A percentile compares a stretch with the other conserved stretches of the same genome.
Evolutionary conservation across 2,113 vertebrate genomes (phyloP).

Genomic region (Actenoides hombroni): DNA sequence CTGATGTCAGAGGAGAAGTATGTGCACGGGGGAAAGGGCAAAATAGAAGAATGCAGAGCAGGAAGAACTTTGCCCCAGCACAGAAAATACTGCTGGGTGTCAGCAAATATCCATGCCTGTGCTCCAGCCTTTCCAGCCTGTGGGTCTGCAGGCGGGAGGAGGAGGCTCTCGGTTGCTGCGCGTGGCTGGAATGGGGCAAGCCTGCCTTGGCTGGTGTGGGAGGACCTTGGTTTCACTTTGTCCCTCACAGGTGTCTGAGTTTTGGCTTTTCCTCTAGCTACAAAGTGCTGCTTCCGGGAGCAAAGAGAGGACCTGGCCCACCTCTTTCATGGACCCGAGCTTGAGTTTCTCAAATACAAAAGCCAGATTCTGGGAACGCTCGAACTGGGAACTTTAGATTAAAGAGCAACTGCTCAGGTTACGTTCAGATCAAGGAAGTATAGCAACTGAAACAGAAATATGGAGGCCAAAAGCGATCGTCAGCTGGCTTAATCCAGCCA

Average conservation of each 20-base stretch:
- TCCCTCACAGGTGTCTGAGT: background rate
- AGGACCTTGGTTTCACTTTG: background rate
- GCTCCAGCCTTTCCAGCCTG: background rate
- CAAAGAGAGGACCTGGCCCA: background rate
- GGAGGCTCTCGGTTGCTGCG: fast-evolving
- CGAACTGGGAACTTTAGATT: background rate
- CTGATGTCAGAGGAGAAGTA: constrained; percentile 24
- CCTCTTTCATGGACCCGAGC: background rate
- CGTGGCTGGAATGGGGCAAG: background rate
- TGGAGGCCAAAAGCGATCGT: background rate
- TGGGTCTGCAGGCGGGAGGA: background rate
- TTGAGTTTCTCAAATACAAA: background rate
- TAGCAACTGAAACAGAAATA: background rate
- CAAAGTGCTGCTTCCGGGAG: background rate
- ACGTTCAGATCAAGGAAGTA: background rate
- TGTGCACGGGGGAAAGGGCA: constrained; percentile 31
- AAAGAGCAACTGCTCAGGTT: background rate
- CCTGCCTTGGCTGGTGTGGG: background rate
- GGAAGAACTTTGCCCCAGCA: background rate
- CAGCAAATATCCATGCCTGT: background rate
- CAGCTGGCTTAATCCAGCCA: background rate
- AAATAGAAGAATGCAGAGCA: background rate
- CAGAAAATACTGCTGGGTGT: background rate
- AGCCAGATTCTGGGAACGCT: background rate
- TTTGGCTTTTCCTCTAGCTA: background rate